A percentile compares a stretch with the other conserved stretches of the same genome.
Conservation (phyloP, 2,888 invertebrate species). For the Aleiodes leptofemur region DNA sequence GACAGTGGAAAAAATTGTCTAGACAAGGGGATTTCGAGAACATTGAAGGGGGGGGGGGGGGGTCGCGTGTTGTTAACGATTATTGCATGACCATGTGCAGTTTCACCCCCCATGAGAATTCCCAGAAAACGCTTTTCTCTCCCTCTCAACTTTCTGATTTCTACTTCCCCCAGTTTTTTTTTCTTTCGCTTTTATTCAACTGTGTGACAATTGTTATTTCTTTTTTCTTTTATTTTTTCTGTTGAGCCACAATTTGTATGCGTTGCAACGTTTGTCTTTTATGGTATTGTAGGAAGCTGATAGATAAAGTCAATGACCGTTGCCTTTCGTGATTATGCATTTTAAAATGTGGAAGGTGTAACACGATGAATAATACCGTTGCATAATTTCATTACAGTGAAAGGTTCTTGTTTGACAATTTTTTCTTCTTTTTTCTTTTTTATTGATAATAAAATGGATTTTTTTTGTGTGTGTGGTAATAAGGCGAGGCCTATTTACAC, state of each 20-base stretch:
- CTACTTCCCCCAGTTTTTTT: slow-evolving; percentile 22
- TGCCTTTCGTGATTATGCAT: slow-evolving; percentile 10
- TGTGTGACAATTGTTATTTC: slow-evolving; percentile 14
- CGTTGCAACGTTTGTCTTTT: slow-evolving; percentile 20
- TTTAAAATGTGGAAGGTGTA: background rate
- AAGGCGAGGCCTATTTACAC: slow-evolving; percentile 13
- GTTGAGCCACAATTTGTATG: slow-evolving; percentile 21
- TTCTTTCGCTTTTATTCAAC: background rate
- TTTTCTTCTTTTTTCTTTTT: slow-evolving; percentile 6
- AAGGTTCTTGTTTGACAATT: slow-evolving; percentile 21
- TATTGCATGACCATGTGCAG: slow-evolving; percentile 54
- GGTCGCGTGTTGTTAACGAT: slow-evolving; percentile 55
- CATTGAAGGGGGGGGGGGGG: slow-evolving; percentile 1
- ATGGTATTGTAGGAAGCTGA: slow-evolving; percentile 16
- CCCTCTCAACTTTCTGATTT: slow-evolving; percentile 8
- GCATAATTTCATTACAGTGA: slow-evolving; percentile 17
- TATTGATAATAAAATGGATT: slow-evolving; percentile 13
- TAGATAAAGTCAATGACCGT: slow-evolving; percentile 19
- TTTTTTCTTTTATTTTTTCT: slow-evolving; percentile 14
- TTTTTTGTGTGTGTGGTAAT: slow-evolving; percentile 1
- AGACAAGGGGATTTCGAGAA: slow-evolving; percentile 46
- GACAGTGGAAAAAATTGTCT: slow-evolving; percentile 49
- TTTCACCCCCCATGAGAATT: slow-evolving; percentile 46
- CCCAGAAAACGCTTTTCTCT: slow-evolving; percentile 46
- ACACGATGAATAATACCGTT: slow-evolving; percentile 14